These are phyloP conservation scores for Aeoliscus strigatus DNA, from an alignment of 2,797 vertebrate genomes.

Conservation along the genomic window DNA sequence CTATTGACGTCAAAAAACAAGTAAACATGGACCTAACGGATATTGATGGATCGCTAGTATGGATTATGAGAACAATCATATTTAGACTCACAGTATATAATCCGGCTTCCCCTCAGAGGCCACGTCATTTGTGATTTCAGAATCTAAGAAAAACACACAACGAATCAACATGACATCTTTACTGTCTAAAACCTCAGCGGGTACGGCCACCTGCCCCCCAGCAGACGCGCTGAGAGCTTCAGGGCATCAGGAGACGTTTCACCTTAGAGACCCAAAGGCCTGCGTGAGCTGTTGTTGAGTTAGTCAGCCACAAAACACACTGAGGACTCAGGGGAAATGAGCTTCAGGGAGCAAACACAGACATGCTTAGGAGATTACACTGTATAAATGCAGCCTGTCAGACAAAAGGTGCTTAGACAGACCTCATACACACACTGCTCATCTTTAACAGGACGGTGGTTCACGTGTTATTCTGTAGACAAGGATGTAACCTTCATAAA, in stretches of 20 bases:
- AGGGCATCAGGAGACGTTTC: conserved; percentile 53
- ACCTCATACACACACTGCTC: conserved; percentile 16
- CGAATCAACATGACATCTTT: conserved; percentile 13
- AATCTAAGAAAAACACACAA: conserved; percentile 52
- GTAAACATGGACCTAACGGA: neutral
- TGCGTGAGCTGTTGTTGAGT: conserved; percentile 60
- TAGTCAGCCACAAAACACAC: conserved; percentile 56
- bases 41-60: neutral
- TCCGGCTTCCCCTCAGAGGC: conserved; percentile 74
- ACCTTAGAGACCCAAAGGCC: conserved; percentile 47
- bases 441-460: conserved; percentile 4
- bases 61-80: conserved; percentile 5
- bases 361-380: conserved; percentile 40
- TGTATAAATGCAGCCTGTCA: conserved; percentile 28
- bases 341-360: conserved; percentile 43
- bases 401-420: conserved; percentile 17
- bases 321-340: conserved; percentile 48
- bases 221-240: conserved; percentile 26
- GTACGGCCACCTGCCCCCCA: conserved; percentile 2
- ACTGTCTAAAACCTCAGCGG: conserved; percentile 23
- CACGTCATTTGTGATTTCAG: conserved; percentile 47
- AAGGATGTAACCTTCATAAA: conserved; percentile 2
- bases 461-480: conserved; percentile 13
- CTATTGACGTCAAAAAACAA: too few relatives aligned
- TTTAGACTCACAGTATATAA: conserved; percentile 80